These are phyloP conservation scores for Chondrilla cf. caribensis DNA, from an alignment of 37 sponge, comb jelly and placozoan species.

Conservation along the genomic window DNA sequence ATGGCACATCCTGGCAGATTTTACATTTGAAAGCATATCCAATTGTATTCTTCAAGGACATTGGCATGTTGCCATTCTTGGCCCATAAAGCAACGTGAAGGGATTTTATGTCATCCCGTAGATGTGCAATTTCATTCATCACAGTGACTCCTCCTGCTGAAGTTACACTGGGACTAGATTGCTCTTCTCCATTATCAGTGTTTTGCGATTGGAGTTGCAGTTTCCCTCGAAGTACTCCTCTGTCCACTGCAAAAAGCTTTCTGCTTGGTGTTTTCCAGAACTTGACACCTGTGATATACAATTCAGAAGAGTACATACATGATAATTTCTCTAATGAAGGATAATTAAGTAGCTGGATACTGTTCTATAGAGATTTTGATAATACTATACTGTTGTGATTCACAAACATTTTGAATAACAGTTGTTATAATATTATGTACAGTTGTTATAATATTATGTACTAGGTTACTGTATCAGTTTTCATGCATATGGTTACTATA, in stretches of 20 bases:
- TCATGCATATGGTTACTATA: too few relatives aligned
- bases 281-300: conserved; percentile 22
- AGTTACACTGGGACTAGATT: neutral
- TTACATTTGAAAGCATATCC: conserved; percentile 30
- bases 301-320: too few relatives aligned
- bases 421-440: too few relatives aligned
- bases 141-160: neutral
- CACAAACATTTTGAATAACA: too few relatives aligned
- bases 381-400: too few relatives aligned
- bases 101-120: neutral
- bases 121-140: neutral
- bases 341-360: too few relatives aligned
- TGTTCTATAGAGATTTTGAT: too few relatives aligned
- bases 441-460: too few relatives aligned
- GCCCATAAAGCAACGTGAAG: too few relatives aligned
- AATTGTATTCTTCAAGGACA: neutral
- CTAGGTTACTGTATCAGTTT: too few relatives aligned
- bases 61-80: conserved; percentile 14
- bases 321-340: too few relatives aligned
- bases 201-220: neutral
- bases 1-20: conserved; percentile 32
- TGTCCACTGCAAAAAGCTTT: neutral
- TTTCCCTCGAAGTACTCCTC: neutral
- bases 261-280: conserved; percentile 8
- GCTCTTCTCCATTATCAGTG: neutral